Conservation (phyloP, 1,140 invertebrate species). For the Sitobion miscanthi region DNA sequence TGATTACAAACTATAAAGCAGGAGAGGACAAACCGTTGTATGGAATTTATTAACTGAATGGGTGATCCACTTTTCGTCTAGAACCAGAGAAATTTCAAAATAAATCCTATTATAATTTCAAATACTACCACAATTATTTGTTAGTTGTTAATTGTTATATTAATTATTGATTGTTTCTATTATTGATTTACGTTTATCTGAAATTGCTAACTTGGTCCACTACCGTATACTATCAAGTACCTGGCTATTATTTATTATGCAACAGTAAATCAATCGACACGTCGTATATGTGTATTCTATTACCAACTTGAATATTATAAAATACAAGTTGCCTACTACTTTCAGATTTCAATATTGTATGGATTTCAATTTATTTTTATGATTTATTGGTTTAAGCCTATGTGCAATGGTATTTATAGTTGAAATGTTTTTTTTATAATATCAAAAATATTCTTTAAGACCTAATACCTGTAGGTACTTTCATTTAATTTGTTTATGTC, state of each 20-base stretch:
- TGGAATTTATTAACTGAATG: background rate
- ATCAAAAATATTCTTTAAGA: background rate
- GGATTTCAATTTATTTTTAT: background rate
- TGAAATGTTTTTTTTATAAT: background rate
- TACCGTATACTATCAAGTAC: background rate
- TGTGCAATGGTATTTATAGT: background rate
- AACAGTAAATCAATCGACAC: background rate
- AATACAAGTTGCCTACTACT: background rate
- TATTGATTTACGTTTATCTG: background rate
- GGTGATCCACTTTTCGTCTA: background rate
- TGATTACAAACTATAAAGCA: background rate
- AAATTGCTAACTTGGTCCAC: background rate
- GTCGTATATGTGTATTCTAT: background rate
- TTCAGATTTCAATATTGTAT: background rate
- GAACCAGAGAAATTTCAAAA: background rate
- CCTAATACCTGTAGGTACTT: background rate
- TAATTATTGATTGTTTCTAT: background rate
- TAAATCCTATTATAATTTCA: background rate
- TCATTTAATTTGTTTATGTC: background rate
- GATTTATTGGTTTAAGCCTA: background rate
- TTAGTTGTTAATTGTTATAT: background rate
- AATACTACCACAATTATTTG: background rate
- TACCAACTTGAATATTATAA: background rate
- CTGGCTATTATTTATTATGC: background rate
- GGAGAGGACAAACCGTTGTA: background rate